These are phyloP conservation scores for Coregonus ussuriensis DNA, from an alignment of 2,797 vertebrate genomes.

Conservation along the genomic window DNA sequence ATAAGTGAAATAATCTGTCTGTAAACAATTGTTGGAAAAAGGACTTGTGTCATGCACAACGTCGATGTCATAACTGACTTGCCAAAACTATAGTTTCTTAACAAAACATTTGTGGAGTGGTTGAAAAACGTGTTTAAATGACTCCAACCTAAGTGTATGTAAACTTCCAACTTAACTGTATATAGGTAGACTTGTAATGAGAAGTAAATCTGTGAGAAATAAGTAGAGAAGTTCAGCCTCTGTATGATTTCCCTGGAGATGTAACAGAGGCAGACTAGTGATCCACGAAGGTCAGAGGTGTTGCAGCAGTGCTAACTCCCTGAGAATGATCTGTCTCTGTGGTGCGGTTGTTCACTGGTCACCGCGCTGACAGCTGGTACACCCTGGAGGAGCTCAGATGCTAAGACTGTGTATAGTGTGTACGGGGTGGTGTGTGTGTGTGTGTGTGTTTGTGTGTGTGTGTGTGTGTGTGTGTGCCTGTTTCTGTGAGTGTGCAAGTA, in stretches of 20 bases:
- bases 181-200: not conserved
- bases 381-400: not conserved
- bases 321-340: constrained; percentile 23
- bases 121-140: too few relatives aligned
- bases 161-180: too few relatives aligned
- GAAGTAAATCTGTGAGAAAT: not conserved
- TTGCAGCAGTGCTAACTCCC: constrained; percentile 41
- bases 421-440: not conserved
- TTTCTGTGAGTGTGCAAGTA: not conserved
- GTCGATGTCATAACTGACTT: too few relatives aligned
- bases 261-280: constrained; percentile 19
- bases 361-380: constrained; percentile 35
- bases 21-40: too few relatives aligned
- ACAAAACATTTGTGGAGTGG: too few relatives aligned
- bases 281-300: constrained; percentile 44
- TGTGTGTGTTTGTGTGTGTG: not conserved
- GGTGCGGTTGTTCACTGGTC: constrained; percentile 21
- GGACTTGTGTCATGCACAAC: too few relatives aligned
- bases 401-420: not conserved
- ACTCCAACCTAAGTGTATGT: too few relatives aligned
- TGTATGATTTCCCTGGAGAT: not conserved
- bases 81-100: too few relatives aligned
- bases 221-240: not conserved
- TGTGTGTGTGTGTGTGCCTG: not conserved
- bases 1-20: too few relatives aligned